Percentiles rank a stretch among this genome's conserved stretches.
These are phyloP conservation scores for Pelodytes ibericus DNA, from an alignment of 2,797 vertebrate genomes.

Conservation along the genomic window DNA sequence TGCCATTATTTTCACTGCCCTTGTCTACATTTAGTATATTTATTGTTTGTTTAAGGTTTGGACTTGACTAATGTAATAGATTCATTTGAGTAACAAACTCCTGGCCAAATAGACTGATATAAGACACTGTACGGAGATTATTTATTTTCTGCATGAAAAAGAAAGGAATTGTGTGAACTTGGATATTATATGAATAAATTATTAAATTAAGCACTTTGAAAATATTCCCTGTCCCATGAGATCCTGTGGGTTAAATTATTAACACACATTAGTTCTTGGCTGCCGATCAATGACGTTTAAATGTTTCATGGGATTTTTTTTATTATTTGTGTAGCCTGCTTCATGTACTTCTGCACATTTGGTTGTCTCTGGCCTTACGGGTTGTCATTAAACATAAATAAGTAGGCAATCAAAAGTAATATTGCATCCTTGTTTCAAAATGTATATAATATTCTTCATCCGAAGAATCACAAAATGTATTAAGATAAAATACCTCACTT, in stretches of 20 bases:
- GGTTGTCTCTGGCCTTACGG: neutral
- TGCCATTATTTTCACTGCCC: constrained; percentile 20
- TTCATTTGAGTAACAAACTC: neutral
- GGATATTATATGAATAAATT: constrained; percentile 34
- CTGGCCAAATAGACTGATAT: neutral
- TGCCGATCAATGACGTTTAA: constrained; percentile 43
- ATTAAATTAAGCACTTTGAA: constrained; percentile 48
- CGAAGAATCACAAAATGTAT: too few relatives aligned
- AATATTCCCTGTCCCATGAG: constrained; percentile 1
- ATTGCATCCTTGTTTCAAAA: too few relatives aligned
- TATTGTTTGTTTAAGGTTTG: constrained; percentile 30
- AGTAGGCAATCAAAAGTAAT: too few relatives aligned
- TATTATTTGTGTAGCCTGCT: constrained; percentile 18
- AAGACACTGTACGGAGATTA: neutral
- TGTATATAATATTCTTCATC: too few relatives aligned
- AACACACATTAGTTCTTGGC: constrained; percentile 54
- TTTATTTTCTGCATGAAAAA: constrained; percentile 1
- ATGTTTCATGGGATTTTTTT: constrained; percentile 32
- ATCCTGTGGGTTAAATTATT: constrained; percentile 46
- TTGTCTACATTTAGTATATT: constrained; percentile 15
- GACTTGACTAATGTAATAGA: neutral
- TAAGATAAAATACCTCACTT: too few relatives aligned
- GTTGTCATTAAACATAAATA: too few relatives aligned
- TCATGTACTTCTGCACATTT: constrained; percentile 8
- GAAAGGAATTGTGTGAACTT: constrained; percentile 21